Conservation (phyloP, 2,888 invertebrate species). For the Arge pagana region DNA sequence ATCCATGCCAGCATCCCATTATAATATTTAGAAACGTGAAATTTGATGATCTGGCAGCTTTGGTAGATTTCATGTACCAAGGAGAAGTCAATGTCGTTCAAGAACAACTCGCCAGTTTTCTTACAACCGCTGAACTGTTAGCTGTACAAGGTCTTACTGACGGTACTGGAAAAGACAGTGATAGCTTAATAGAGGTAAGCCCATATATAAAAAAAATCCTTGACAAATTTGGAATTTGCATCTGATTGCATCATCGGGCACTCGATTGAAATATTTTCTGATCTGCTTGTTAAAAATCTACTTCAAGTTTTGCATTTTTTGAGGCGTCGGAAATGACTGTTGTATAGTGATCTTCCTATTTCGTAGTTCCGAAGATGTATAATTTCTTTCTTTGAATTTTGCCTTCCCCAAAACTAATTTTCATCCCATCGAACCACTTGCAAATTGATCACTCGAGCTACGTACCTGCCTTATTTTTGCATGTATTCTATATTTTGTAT, state of each 20-base stretch:
- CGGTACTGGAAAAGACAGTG: constrained; percentile 57
- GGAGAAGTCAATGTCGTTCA: constrained; percentile 83
- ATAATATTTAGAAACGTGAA: constrained; percentile 81
- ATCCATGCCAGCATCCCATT: constrained; percentile 80
- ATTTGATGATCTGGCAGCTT: constrained; percentile 76
- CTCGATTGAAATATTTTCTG: background rate
- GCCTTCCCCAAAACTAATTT: too few species aligned
- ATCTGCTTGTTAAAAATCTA: background rate
- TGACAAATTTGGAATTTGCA: background rate
- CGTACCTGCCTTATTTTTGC: too few species aligned
- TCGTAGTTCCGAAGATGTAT: too few species aligned
- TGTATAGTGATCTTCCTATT: too few species aligned
- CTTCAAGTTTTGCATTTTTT: too few species aligned
- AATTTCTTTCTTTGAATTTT: too few species aligned
- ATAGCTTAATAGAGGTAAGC: constrained; percentile 49
- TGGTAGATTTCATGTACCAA: constrained; percentile 81
- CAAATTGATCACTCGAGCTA: too few species aligned
- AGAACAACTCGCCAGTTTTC: constrained; percentile 77
- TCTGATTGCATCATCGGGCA: too few species aligned
- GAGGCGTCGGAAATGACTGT: too few species aligned
- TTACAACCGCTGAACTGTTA: constrained; percentile 76
- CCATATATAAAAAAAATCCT: background rate
- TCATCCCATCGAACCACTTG: too few species aligned
- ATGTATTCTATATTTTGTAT: too few species aligned
- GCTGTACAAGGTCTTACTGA: constrained; percentile 79